Base-by-base conservation (phyloP, 2,797 vertebrate species). In the Todus mexicanus region DNA sequence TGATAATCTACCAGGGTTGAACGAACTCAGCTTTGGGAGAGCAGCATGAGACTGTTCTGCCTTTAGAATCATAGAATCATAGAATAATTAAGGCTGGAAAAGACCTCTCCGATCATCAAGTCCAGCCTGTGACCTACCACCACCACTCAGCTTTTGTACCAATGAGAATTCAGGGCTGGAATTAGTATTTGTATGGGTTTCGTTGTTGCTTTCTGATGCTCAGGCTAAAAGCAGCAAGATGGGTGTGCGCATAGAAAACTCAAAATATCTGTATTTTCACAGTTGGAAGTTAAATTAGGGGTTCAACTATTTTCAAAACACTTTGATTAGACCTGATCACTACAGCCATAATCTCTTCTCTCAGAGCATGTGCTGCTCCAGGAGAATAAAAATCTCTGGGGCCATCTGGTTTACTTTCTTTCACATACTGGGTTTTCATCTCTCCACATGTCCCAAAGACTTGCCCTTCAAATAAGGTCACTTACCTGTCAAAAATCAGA, bases 21-120 rank as follows among this genome's bases (percentile, higher is more conserved):
- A 72, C 0, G 8, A 65, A 38, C 8, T 83, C 31, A 20, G 40
- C 19, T 69, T 33, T 59, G 38, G 63, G 42, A 63, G 35, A 50
- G 29, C 15, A 31, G 4, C 0, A 0, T 2, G 40, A 68, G 18
- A 23, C 60, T 59, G 23, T n/a, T 76, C 75, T 43, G 56, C 22
- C 48, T 84, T n/a, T n/a, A n/a, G n/a, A n/a, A n/a, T n/a, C n/a
- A n/a, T n/a, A n/a, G n/a, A n/a, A n/a, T n/a, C n/a, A n/a, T n/a
- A n/a, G n/a, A n/a, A n/a, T n/a, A n/a, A n/a, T n/a, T n/a, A n/a
- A n/a, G n/a, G n/a, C n/a, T n/a, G n/a, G n/a, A n/a, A n/a, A n/a
- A n/a, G n/a, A n/a, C n/a, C n/a, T n/a, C n/a, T n/a, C n/a, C n/a
- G n/a, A n/a, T n/a, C n/a, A n/a, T n/a, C n/a, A n/a, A n/a, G n/a